Conservation (phyloP, 2,113 vertebrate species). For the Lichenostomus cassidix region DNA sequence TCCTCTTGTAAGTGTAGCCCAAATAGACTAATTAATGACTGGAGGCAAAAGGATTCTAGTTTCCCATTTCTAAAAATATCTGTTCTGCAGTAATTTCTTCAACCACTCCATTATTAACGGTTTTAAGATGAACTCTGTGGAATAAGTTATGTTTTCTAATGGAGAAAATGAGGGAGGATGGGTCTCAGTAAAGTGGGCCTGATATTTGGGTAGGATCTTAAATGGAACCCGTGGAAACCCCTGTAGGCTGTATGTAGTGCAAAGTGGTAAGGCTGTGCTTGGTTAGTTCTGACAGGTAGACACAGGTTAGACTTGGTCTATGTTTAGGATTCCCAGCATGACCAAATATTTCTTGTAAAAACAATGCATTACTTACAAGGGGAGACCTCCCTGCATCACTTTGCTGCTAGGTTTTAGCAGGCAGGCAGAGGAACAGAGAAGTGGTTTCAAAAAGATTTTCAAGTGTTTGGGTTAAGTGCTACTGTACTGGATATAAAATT, state of each 20-base stretch:
- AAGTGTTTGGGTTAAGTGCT: conserved; percentile 49
- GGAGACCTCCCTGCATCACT: neutral
- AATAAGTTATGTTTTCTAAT: neutral
- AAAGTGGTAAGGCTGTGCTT: neutral
- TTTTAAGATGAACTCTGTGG: neutral
- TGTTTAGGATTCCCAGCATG: neutral
- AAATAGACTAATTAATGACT: conserved; percentile 37
- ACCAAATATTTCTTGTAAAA: conserved; percentile 1
- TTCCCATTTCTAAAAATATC: conserved; percentile 36
- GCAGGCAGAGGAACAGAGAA: conserved; percentile 12
- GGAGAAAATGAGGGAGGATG: neutral
- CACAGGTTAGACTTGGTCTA: neutral
- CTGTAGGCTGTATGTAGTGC: neutral
- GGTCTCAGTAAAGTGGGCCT: neutral
- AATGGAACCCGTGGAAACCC: neutral
- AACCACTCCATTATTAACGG: neutral
- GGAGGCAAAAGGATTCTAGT: conserved; percentile 7
- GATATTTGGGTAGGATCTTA: neutral
- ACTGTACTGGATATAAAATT: conserved; percentile 3
- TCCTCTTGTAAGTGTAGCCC: conserved; percentile 1
- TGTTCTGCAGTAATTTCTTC: conserved; percentile 9
- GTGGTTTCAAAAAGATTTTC: conserved; percentile 41
- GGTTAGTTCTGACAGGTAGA: neutral
- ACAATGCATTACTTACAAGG: neutral
- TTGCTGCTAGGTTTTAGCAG: neutral